phyloP scores from a whole-genome alignment of 2,888 invertebrate genomes.

The Acleris cristana region DNA sequence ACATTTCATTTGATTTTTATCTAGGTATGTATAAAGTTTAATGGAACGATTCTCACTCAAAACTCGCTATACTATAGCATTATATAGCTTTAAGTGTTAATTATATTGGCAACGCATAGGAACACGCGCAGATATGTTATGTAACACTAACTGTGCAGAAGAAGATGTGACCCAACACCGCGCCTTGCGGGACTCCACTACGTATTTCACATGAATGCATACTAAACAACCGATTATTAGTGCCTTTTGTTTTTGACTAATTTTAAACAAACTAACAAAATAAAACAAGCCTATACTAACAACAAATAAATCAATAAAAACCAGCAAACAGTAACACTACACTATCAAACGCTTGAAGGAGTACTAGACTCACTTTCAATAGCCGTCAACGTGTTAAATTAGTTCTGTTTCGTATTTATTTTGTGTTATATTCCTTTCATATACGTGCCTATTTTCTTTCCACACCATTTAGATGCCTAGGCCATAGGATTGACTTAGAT shows the following conservation, averaged over 20 bases:
- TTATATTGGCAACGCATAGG: constrained; percentile 67
- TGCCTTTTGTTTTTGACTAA: constrained; percentile 46
- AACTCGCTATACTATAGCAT: constrained; percentile 53
- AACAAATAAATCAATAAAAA: constrained; percentile 44
- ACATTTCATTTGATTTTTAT: not conserved
- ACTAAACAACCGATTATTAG: constrained; percentile 46
- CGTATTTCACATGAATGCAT: constrained; percentile 48
- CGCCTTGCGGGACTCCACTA: constrained; percentile 64
- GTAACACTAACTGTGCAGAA: constrained; percentile 53
- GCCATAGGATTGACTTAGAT: constrained; percentile 82
- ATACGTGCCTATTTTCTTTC: constrained; percentile 79
- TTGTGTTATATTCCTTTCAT: constrained; percentile 66
- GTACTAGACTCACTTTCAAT: constrained; percentile 79
- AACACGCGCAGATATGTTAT: constrained; percentile 65
- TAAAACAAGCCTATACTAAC: constrained; percentile 49
- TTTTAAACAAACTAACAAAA: constrained; percentile 47
- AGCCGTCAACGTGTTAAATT: constrained; percentile 79
- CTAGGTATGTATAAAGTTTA: not conserved
- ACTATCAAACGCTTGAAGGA: constrained; percentile 77
- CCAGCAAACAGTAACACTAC: constrained; percentile 70
- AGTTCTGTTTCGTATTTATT: constrained; percentile 73
- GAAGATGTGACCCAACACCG: constrained; percentile 53
- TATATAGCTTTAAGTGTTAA: constrained; percentile 81
- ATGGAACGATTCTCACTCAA: constrained; percentile 62
- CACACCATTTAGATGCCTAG: constrained; percentile 82